Evolutionary conservation across 2,888 invertebrate genomes (phyloP).

Genomic region (Sthenelais limicola): DNA sequence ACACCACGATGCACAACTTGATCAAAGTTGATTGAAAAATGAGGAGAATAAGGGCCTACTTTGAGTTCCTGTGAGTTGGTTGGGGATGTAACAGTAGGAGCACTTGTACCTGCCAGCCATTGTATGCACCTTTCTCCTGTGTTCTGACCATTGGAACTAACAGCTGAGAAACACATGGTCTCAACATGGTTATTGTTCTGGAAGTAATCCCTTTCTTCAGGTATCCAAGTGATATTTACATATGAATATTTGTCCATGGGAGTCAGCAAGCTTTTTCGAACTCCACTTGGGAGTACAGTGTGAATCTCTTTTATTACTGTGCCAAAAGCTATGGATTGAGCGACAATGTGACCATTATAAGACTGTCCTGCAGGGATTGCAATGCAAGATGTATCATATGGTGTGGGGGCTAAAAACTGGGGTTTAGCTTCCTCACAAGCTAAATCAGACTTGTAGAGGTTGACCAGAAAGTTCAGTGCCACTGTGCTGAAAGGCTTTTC

Average conservation of each 20-base stretch:
- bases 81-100: slow-evolving; percentile 9
- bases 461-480: slow-evolving; percentile 17
- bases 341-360: slow-evolving; percentile 3
- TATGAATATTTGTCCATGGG: not conserved
- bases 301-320: not conserved
- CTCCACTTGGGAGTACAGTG: not conserved
- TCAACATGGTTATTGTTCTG: slow-evolving; percentile 4
- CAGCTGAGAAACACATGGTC: not conserved
- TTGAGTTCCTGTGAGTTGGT: too few relatives aligned
- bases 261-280: not conserved
- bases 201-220: not conserved
- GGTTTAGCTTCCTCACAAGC: not conserved
- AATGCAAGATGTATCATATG: not conserved
- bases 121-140: slow-evolving; percentile 5
- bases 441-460: not conserved
- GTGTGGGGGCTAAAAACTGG: not conserved
- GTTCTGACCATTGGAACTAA: not conserved
- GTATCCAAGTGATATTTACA: slow-evolving; percentile 7
- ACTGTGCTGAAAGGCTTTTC: not conserved
- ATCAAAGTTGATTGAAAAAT: slow-evolving; percentile 3
- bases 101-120: not conserved
- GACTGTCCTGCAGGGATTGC: not conserved
- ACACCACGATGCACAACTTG: too few relatives aligned
- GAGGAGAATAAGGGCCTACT: not conserved
- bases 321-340: not conserved